A percentile compares a stretch with the other conserved stretches of the same genome.
These are phyloP conservation scores for Neomicropteryx cornuta DNA, from an alignment of 1,140 invertebrate genomes.

Conservation along the genomic window DNA sequence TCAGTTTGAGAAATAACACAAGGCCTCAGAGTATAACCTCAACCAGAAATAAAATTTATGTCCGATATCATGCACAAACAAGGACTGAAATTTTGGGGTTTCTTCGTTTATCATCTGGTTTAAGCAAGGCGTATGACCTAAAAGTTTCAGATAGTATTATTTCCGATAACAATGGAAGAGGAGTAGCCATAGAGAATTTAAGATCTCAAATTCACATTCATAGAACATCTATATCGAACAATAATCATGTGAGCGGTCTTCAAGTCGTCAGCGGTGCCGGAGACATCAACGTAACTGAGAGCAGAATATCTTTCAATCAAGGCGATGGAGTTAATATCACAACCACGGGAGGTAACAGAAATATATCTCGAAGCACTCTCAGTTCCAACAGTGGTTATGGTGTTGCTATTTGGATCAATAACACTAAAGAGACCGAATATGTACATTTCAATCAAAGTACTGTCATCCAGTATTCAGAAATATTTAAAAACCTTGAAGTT, in stretches of 20 bases:
- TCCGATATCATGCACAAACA: conserved; percentile 60
- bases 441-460: conserved; percentile 72
- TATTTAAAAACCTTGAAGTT: conserved; percentile 72
- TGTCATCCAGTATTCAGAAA: conserved; percentile 74
- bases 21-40: conserved; percentile 76
- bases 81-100: conserved; percentile 59
- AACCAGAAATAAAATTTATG: conserved; percentile 61
- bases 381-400: conserved; percentile 76
- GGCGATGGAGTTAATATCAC: conserved; percentile 89
- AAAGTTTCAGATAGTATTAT: conserved; percentile 78
- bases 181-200: conserved; percentile 76
- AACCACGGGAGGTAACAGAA: conserved; percentile 79
- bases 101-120: conserved; percentile 63
- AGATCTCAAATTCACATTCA: conserved; percentile 71
- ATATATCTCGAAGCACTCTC: conserved; percentile 71
- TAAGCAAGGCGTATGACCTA: conserved; percentile 76
- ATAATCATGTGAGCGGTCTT: conserved; percentile 78
- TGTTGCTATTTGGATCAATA: conserved; percentile 80
- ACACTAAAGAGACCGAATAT: conserved; percentile 72
- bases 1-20: conserved; percentile 65
- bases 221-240: conserved; percentile 71
- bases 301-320: conserved; percentile 79
- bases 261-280: conserved; percentile 77
- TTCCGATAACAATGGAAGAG: conserved; percentile 84
- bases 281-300: conserved; percentile 87